A percentile compares a stretch with the other conserved stretches of the same genome.
These are phyloP conservation scores for Drosophila nigromelanica DNA, from an alignment of 1,140 invertebrate genomes.

Conservation along the genomic window DNA sequence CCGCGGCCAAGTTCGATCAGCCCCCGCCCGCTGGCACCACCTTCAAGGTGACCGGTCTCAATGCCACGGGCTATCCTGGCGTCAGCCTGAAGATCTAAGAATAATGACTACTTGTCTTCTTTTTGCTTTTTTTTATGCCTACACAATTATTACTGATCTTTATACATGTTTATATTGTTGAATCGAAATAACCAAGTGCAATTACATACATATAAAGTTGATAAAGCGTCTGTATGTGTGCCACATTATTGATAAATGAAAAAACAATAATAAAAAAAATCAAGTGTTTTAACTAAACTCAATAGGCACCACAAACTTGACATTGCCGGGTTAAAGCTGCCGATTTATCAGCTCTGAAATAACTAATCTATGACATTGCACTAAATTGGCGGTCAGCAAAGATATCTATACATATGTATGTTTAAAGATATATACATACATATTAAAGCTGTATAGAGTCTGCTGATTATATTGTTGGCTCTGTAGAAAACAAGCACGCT, in stretches of 20 bases:
- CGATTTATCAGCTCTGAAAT: conserved; percentile 2
- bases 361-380: conserved; percentile 13
- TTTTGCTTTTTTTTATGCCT: neutral
- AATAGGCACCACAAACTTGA: conserved; percentile 1
- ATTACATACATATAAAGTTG: conserved; percentile 29
- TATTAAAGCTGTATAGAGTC: neutral
- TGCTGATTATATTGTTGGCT: neutral
- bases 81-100: conserved; percentile 59
- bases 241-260: conserved; percentile 23
- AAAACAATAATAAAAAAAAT: neutral
- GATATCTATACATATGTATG: too few relatives aligned
- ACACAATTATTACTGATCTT: conserved; percentile 11
- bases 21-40: conserved; percentile 88
- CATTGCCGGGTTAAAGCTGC: conserved; percentile 13
- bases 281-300: conserved; percentile 11
- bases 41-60: conserved; percentile 88
- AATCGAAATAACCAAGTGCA: conserved; percentile 46
- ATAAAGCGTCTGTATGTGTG: neutral
- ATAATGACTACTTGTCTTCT: conserved; percentile 12
- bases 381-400: conserved; percentile 20
- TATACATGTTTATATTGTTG: conserved; percentile 12
- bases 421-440: too few relatives aligned
- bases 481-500: too few relatives aligned
- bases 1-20: conserved; percentile 86
- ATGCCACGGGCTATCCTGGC: conserved; percentile 85